A percentile compares a stretch with the other conserved stretches of the same genome.
Evolutionary conservation across 2,797 vertebrate species (phyloP).

Genomic region (Melanotaenia pygmaea): DNA sequence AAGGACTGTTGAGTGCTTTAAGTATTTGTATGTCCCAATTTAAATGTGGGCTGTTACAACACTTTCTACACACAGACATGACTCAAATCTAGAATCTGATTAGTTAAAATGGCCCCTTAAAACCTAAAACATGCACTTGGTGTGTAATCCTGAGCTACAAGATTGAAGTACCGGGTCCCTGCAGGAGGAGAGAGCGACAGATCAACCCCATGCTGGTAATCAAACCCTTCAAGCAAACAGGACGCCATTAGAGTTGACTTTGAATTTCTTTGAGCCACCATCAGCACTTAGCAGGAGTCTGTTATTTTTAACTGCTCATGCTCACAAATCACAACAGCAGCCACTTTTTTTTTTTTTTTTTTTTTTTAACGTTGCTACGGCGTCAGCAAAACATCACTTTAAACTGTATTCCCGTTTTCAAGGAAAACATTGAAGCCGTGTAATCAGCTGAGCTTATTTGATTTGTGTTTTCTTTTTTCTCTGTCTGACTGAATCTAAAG

Average conservation of each 20-base stretch:
- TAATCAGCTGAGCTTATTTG: slow-evolving; percentile 74
- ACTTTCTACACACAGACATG: neutral
- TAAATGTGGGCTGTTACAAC: neutral
- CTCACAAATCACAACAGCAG: slow-evolving; percentile 27
- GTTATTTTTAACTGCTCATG: slow-evolving; percentile 48
- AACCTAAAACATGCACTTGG: slow-evolving; percentile 14
- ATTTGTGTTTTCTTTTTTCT: slow-evolving; percentile 42
- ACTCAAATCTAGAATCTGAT: slow-evolving; percentile 2
- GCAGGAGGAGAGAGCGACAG: slow-evolving; percentile 35
- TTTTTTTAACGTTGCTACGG: slow-evolving; percentile 39
- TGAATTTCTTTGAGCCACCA: slow-evolving; percentile 53
- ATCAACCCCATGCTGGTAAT: slow-evolving; percentile 60
- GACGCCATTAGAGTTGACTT: slow-evolving; percentile 44
- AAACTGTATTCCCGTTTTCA: slow-evolving; percentile 63
- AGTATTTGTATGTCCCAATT: slow-evolving; percentile 23
- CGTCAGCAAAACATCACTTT: slow-evolving; percentile 57
- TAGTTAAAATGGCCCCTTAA: slow-evolving; percentile 6
- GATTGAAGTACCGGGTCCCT: slow-evolving; percentile 27
- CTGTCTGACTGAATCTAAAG: slow-evolving; percentile 58
- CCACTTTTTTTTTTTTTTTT: slow-evolving; percentile 41
- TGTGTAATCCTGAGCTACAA: slow-evolving; percentile 25
- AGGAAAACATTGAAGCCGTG: slow-evolving; percentile 71
- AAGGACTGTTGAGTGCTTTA: slow-evolving; percentile 16
- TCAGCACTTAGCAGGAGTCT: slow-evolving; percentile 19
- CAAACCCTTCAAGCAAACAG: slow-evolving; percentile 44